Base-by-base conservation (phyloP, 2,888 invertebrate species). In the Drosophila testacea region DNA sequence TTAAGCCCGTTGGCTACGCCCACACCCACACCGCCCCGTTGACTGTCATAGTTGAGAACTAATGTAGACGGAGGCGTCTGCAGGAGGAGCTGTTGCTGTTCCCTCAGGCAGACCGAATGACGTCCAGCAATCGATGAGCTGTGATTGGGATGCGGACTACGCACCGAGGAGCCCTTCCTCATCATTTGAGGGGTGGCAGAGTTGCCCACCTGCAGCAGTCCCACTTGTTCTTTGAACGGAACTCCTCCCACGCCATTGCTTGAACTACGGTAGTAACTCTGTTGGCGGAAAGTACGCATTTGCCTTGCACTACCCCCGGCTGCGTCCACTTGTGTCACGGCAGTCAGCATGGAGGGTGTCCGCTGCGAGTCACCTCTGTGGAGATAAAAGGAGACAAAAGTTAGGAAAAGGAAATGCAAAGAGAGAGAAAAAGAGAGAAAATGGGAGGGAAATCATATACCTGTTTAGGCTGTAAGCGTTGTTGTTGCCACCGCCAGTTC, bases 281-380 rank as follows among this genome's bases (percentile, higher is more conserved):
- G 79, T 61, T 92, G 92, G 4, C 92, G 90, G 55, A 83, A 91
- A 7, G 86, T 84, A 16, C 92, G 83, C 60, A 91, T 81, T 55
- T 91, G 90, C 1, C 93, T 79, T 4, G 88, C 90, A 59, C 75
- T 81, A 54, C 84, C 87, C 4, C 89, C 90, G 61, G 83, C 89
- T 11, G 81, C 86, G 63, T 92, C 92, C 57, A 93, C 84, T 73
- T 92, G 93, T 9, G 93, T 92, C n/a, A 93, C 91, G 10, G 91
- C 92, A 16, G 92, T 92, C 78, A 91, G 79, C 87, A 92, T 88
- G n/a, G 92, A 92, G 1, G 91, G 92, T 9, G 92, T 92, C 63
- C 92, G 89, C 73, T 92, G 92, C 1, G 92, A 92, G 74, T 92
- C 92, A 44, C 92, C 91, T 87, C 92, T 92, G 80, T 6, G 41